Evolutionary conservation across 2,797 vertebrate genomes (phyloP).

Genomic region (Tadarida brasiliensis): DNA sequence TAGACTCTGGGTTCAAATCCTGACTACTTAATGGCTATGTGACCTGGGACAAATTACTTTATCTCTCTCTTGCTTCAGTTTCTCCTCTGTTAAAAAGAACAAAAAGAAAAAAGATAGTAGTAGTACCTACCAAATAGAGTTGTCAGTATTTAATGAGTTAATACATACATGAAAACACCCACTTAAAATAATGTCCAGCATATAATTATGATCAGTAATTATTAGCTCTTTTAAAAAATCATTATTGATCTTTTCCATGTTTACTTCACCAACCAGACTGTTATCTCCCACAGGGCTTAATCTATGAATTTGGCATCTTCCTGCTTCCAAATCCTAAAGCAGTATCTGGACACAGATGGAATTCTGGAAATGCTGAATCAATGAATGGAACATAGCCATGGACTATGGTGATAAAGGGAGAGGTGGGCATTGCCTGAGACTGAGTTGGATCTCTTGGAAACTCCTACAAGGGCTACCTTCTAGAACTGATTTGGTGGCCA

Average conservation of each 20-base stretch:
- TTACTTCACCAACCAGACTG: not conserved
- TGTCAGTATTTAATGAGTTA: not conserved
- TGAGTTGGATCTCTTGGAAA: not conserved
- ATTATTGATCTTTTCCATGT: not conserved
- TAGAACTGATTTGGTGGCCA: not conserved
- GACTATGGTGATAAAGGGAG: not conserved
- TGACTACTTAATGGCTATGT: not conserved
- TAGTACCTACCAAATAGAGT: not conserved
- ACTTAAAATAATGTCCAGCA: not conserved
- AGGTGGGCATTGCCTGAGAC: not conserved
- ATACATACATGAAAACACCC: not conserved
- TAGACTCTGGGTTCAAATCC: not conserved
- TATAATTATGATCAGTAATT: not conserved
- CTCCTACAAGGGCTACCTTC: not conserved
- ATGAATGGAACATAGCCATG: not conserved
- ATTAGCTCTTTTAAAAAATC: conserved; percentile 12
- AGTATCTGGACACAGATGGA: not conserved
- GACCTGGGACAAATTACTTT: not conserved
- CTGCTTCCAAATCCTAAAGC: not conserved
- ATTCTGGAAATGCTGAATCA: not conserved
- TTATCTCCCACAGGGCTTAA: not conserved
- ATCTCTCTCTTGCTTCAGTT: not conserved
- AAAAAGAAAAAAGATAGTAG: not conserved
- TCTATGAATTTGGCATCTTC: not conserved
- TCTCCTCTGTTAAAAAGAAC: not conserved